Evolutionary conservation across 2,113 vertebrate species (phyloP).

Genomic region (Rhinopomastus cyanomelas): DNA sequence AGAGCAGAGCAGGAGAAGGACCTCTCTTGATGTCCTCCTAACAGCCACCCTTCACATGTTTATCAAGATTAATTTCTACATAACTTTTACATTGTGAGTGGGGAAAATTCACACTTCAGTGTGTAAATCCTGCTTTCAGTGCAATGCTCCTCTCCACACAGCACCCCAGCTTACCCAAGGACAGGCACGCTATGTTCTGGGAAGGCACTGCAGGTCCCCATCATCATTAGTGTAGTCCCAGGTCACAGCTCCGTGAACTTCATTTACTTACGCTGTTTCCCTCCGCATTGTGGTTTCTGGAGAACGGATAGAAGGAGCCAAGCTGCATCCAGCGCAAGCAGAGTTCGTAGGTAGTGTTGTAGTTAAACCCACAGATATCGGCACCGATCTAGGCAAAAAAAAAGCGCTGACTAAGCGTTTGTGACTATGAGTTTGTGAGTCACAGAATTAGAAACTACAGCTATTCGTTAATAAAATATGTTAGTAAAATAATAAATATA

Average conservation of each 20-base stretch:
- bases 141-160: background rate
- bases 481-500: no score
- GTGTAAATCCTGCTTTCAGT: background rate
- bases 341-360: slow-evolving; percentile 79
- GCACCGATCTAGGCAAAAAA: slow-evolving; percentile 80
- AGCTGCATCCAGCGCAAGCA: slow-evolving; percentile 90
- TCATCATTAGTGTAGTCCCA: background rate
- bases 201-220: background rate
- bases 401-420: background rate
- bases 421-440: background rate
- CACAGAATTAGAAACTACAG: background rate
- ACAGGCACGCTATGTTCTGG: background rate
- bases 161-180: background rate
- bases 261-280: slow-evolving; percentile 71
- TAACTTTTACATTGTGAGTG: background rate
- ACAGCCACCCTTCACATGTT: no score
- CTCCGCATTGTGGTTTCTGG: slow-evolving; percentile 86
- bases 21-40: no score
- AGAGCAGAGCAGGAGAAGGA: no score
- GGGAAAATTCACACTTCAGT: background rate
- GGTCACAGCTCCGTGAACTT: background rate
- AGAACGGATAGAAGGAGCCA: slow-evolving; percentile 89
- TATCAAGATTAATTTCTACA: no score
- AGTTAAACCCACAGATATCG: slow-evolving; percentile 89
- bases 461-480: background rate